These are phyloP conservation scores for Latrodectus elegans DNA, from an alignment of 2,888 invertebrate genomes.

Conservation along the genomic window DNA sequence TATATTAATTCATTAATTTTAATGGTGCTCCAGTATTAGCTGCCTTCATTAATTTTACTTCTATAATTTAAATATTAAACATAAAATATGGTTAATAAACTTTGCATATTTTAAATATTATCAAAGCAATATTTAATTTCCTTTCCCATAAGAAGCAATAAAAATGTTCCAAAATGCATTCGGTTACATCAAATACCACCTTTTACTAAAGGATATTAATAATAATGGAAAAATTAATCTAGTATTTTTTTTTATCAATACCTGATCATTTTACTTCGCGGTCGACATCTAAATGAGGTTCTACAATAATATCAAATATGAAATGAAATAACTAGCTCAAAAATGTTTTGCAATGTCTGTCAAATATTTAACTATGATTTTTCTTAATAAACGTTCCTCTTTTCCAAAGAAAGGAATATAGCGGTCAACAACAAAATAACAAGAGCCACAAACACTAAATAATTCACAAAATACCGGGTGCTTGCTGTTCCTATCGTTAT, in stretches of 20 bases:
- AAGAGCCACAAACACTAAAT: conserved; percentile 7
- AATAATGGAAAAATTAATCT: too few relatives aligned
- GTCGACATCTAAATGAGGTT: conserved; percentile 3
- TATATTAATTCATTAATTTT: too few relatives aligned
- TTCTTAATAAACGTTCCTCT: background rate
- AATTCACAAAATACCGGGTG: conserved; percentile 24
- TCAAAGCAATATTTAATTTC: too few relatives aligned
- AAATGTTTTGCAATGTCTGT: background rate
- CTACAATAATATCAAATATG: background rate
- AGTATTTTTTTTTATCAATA: background rate
- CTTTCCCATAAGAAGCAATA: too few relatives aligned
- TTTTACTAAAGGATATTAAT: too few relatives aligned
- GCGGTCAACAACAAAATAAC: conserved; percentile 2
- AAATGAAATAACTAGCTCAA: background rate
- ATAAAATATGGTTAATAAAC: too few relatives aligned
- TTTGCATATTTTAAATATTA: too few relatives aligned
- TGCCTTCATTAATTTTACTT: too few relatives aligned
- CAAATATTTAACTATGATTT: background rate
- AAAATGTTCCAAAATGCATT: too few relatives aligned
- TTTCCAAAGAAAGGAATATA: conserved; percentile 3
- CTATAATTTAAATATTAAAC: too few relatives aligned
- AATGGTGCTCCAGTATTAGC: too few relatives aligned
- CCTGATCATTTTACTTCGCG: conserved; percentile 17
- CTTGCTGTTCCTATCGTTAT: background rate
- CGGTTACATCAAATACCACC: too few relatives aligned